Evolutionary conservation across 64 coral and sea anemone species (phyloP).

Genomic region (Cladopsammia gracilis): DNA sequence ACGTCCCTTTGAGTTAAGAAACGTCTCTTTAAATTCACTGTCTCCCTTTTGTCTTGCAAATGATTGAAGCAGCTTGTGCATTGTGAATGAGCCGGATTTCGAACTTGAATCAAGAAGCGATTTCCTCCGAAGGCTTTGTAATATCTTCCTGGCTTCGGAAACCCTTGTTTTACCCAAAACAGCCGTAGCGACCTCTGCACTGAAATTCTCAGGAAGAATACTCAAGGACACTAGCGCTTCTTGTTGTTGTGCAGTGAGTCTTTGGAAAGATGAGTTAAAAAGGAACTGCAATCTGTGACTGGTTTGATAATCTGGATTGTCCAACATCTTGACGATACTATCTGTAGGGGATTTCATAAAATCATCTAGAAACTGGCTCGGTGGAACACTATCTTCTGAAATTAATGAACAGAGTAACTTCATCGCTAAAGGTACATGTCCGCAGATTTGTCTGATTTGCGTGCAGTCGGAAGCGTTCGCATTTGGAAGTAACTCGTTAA

Average conservation of each 20-base stretch:
- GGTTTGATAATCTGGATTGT: too few relatives aligned
- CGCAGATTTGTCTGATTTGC: too few relatives aligned
- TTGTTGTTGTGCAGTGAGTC: background rate
- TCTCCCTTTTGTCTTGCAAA: background rate
- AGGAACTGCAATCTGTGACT: background rate
- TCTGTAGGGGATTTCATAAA: too few relatives aligned
- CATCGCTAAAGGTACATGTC: too few relatives aligned
- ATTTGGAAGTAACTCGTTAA: too few relatives aligned
- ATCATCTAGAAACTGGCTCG: too few relatives aligned
- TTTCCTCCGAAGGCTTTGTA: background rate
- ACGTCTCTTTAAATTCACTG: too few relatives aligned
- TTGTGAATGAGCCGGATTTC: background rate
- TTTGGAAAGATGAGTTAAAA: constrained; percentile 20
- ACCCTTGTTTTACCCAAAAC: background rate
- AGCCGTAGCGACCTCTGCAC: constrained; percentile 15
- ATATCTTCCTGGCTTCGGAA: background rate
- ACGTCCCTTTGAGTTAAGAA: too few relatives aligned
- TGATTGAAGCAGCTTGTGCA: constrained; percentile 16
- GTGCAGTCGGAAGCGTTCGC: too few relatives aligned
- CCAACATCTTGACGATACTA: too few relatives aligned
- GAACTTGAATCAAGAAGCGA: constrained; percentile 2
- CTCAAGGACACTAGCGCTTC: background rate
- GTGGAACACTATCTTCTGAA: background rate
- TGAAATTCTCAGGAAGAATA: background rate
- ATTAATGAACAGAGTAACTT: too few relatives aligned